Base-by-base conservation (phyloP, 2,797 vertebrate species). In the Enteromius viviparus region DNA sequence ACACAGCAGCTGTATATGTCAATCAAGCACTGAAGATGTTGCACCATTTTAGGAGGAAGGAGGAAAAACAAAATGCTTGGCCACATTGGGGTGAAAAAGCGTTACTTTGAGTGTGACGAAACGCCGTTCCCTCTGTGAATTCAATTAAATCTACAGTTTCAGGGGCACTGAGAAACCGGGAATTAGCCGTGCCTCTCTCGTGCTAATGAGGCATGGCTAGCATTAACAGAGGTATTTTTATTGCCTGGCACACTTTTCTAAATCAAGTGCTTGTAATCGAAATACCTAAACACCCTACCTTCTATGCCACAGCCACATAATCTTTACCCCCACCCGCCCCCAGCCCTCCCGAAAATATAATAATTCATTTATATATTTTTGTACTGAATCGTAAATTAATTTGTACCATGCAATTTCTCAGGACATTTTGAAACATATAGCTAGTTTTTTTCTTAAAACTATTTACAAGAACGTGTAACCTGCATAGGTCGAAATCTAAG, bases 401-500 rank as follows among this genome's bases (percentile, higher is more conserved):
- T 87, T 94, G 94, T 95, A 95, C 94, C 95, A 95, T 95, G 95
- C 94, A 93, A 94, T 93, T 92, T 93, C 92, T 92, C 91, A 94
- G 91, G 92, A 95, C 93, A 93, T 93, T 93, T 92, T 94, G 91
- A 94, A 94, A 94, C 92, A 94, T 92, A 92, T 94, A 92, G 94
- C 93, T 93, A 93, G 92, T 92, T 92, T 93, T 92, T 93, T 92
- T 94, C 91, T 93, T 92, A 89, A 93, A 93, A 94, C 91, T 95
- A 95, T 95, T 94, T 95, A 95, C 94, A 95, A 93, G 91, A 93
- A 93, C 89, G 89, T 92, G 92, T 93, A 91, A 94, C 93, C 94
- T 94, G 94, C 94, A 94, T 94, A 94, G 93, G 92, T 95, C 92
- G 92, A 93, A 91, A 92, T 93, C 94, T 93, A 93, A 93, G 91